A percentile compares a stretch with the other conserved stretches of the same genome.
phyloP scores from a whole-genome alignment of 1,140 invertebrate genomes.

The Bacillus rossius region DNA sequence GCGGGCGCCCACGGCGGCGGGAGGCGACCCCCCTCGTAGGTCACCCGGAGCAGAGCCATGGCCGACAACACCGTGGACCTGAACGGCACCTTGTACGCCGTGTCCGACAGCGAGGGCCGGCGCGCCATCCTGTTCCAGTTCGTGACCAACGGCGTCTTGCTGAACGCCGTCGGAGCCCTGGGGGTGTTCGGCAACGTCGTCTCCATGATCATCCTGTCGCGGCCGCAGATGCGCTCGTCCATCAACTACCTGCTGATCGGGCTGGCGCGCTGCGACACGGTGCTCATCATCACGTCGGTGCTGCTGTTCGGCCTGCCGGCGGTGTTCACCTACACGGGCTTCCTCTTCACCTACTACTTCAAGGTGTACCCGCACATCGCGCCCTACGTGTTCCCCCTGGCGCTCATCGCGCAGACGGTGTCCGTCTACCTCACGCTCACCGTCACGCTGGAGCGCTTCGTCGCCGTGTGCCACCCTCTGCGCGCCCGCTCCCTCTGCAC shows the following conservation, averaged over 20 bases:
- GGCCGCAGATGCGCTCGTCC: slow-evolving; percentile 90
- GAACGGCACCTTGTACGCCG: slow-evolving; percentile 9
- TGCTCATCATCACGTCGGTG: slow-evolving; percentile 80
- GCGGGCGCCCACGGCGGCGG: too few relatives aligned
- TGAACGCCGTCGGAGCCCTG: slow-evolving; percentile 74
- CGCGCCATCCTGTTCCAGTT: slow-evolving; percentile 62
- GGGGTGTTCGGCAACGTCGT: slow-evolving; percentile 87
- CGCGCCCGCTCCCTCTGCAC: slow-evolving; percentile 85
- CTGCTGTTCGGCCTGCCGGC: slow-evolving; percentile 82
- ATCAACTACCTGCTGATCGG: slow-evolving; percentile 91
- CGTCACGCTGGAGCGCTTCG: slow-evolving; percentile 92
- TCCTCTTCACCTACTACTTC: slow-evolving; percentile 28
- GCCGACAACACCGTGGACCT: not conserved
- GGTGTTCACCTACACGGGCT: slow-evolving; percentile 72
- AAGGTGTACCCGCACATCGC: slow-evolving; percentile 72
- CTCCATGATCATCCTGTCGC: slow-evolving; percentile 83
- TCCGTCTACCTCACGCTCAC: slow-evolving; percentile 93
- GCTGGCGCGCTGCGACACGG: slow-evolving; percentile 84
- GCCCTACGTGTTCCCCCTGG: slow-evolving; percentile 78
- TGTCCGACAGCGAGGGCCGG: slow-evolving; percentile 43
- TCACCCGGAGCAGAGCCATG: too few relatives aligned
- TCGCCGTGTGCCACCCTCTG: slow-evolving; percentile 93
- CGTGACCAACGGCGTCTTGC: slow-evolving; percentile 74
- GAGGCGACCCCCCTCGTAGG: too few relatives aligned
- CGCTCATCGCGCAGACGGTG: slow-evolving; percentile 83